phyloP scores from a whole-genome alignment of 2,888 invertebrate species.

The Cheiracanthium punctorium region DNA sequence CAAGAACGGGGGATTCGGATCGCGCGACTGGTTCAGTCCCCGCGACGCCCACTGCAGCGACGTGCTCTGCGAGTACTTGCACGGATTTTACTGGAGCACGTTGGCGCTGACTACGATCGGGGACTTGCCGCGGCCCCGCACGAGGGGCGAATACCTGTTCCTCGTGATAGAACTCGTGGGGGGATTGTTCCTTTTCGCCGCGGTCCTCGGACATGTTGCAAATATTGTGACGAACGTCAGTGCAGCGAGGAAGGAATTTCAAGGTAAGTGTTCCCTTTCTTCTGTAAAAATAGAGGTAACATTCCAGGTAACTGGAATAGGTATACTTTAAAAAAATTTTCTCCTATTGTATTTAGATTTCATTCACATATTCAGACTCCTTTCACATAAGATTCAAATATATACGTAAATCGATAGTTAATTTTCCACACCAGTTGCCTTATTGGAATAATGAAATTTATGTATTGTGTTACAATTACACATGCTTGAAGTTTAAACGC shows the following conservation, averaged over 20 bases:
- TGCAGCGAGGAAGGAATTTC: constrained; percentile 97
- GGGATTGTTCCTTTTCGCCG: constrained; percentile 94
- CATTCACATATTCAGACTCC: no score
- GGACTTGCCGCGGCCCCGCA: constrained; percentile 91
- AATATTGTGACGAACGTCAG: constrained; percentile 98
- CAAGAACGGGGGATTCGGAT: constrained; percentile 95
- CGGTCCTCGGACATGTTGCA: constrained; percentile 97
- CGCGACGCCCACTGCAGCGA: constrained; percentile 81
- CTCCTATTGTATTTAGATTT: no score
- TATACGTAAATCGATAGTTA: no score
- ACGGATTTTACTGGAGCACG: constrained; percentile 99
- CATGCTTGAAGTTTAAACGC: no score
- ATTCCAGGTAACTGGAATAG: no score
- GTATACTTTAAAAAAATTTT: no score
- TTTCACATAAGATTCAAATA: no score
- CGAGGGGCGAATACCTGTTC: constrained; percentile 95
- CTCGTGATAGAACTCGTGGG: constrained; percentile 95
- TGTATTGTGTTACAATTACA: no score
- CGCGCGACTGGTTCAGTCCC: constrained; percentile 79
- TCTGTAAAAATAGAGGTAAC: no score
- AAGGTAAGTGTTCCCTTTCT: constrained; percentile 80
- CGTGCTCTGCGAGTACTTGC: constrained; percentile 94
- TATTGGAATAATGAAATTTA: no score
- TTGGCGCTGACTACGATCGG: constrained; percentile 96
- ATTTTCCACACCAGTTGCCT: no score